Conservation (phyloP, 2,797 vertebrate species). For the Presbytis comata region DNA sequence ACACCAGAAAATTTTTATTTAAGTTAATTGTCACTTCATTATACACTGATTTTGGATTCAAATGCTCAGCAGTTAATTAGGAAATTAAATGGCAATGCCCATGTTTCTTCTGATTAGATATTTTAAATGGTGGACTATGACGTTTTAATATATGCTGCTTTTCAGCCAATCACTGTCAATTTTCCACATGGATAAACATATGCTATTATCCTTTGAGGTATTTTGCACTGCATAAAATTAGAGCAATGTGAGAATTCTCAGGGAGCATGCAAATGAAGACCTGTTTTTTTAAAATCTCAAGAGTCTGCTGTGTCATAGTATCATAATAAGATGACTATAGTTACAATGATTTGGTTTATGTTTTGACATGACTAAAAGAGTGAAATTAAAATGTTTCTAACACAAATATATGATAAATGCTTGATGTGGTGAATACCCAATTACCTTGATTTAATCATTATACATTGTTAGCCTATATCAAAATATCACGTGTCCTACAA, state of each 20-base stretch:
- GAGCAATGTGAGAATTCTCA: neutral
- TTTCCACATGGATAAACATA: neutral
- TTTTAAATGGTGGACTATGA: constrained; percentile 24
- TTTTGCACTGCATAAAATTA: neutral
- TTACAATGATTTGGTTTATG: neutral
- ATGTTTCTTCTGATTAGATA: constrained; percentile 11
- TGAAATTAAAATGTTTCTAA: neutral
- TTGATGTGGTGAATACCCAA: neutral
- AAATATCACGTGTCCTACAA: neutral
- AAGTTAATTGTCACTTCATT: constrained; percentile 38
- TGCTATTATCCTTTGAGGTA: constrained; percentile 2
- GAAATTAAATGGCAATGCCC: constrained; percentile 4
- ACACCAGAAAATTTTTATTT: constrained; percentile 39
- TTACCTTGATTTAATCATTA: neutral
- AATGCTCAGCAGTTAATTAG: constrained; percentile 11
- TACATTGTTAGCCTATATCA: neutral
- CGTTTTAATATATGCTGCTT: neutral
- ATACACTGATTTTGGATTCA: constrained; percentile 22
- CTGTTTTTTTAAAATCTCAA: neutral
- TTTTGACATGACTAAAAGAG: neutral
- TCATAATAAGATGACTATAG: neutral
- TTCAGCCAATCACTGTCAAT: constrained; percentile 31
- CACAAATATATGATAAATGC: neutral
- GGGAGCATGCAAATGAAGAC: neutral
- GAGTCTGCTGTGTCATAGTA: neutral